Evolutionary conservation across 2,888 invertebrate genomes (phyloP).

Genomic region (Drosophila pegasa): DNA sequence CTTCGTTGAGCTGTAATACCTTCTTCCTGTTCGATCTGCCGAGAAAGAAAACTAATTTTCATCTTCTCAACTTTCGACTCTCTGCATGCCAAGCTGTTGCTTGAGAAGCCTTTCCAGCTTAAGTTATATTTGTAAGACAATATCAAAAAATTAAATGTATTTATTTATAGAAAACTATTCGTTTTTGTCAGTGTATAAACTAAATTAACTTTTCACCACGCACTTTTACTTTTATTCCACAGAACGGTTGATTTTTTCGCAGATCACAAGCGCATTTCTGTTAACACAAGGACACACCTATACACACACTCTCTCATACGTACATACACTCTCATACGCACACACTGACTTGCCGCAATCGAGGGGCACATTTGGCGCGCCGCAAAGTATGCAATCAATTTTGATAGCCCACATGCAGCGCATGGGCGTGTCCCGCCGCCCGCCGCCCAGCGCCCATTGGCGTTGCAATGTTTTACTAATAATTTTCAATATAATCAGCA

Average conservation of each 20-base stretch:
- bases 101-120: too few relatives aligned
- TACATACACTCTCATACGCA: too few relatives aligned
- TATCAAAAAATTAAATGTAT: too few relatives aligned
- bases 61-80: too few relatives aligned
- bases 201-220: background rate
- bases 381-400: slow-evolving; percentile 77
- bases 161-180: too few relatives aligned
- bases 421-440: slow-evolving; percentile 19
- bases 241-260: background rate
- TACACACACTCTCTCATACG: too few relatives aligned
- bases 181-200: background rate
- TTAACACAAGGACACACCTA: background rate
- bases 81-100: too few relatives aligned
- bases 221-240: background rate
- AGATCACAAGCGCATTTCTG: background rate
- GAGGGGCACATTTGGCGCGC: slow-evolving; percentile 58
- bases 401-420: slow-evolving; percentile 72
- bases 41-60: too few relatives aligned
- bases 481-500: slow-evolving; percentile 79
- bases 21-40: too few relatives aligned
- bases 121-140: too few relatives aligned
- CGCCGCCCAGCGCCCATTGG: slow-evolving; percentile 10
- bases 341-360: slow-evolving; percentile 14
- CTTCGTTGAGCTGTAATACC: too few relatives aligned
- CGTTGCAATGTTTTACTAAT: slow-evolving; percentile 72